A percentile compares a stretch with the other conserved stretches of the same genome.
These are phyloP conservation scores for Drosophila baimaii DNA, from an alignment of 1,140 invertebrate species.

Conservation along the genomic window DNA sequence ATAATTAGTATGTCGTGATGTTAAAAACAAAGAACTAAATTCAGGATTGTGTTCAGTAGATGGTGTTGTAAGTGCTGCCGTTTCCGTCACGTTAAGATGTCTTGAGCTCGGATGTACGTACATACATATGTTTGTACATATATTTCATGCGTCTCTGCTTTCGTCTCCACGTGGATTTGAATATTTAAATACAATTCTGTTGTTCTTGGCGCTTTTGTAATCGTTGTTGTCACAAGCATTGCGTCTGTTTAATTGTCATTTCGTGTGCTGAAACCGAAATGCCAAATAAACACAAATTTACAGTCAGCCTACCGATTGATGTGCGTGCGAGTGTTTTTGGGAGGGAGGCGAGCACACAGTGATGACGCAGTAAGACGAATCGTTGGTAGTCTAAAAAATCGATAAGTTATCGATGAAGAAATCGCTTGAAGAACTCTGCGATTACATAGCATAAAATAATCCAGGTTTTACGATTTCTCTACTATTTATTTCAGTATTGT, in stretches of 20 bases:
- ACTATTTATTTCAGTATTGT: too few relatives aligned
- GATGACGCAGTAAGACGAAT: background rate
- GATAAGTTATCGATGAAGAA: background rate
- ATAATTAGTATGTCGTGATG: too few relatives aligned
- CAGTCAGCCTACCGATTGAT: slow-evolving; percentile 25
- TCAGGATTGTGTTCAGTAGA: background rate
- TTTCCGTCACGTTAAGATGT: slow-evolving; percentile 25
- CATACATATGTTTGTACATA: too few relatives aligned
- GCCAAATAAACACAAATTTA: slow-evolving; percentile 57
- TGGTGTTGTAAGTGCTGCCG: slow-evolving; percentile 17
- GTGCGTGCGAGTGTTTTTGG: slow-evolving; percentile 24
- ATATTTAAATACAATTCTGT: slow-evolving; percentile 56
- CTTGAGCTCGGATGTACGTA: slow-evolving; percentile 19
- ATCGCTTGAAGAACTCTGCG: too few relatives aligned
- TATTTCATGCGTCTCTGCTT: slow-evolving; percentile 28
- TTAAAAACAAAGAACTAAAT: too few relatives aligned
- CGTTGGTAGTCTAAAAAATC: background rate
- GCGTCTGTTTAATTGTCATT: slow-evolving; percentile 71
- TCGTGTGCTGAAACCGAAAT: slow-evolving; percentile 58
- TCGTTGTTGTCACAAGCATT: slow-evolving; percentile 38
- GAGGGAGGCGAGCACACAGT: slow-evolving; percentile 16
- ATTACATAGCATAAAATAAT: too few relatives aligned
- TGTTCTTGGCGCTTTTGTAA: slow-evolving; percentile 4
- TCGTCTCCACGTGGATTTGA: slow-evolving; percentile 47
- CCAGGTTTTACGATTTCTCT: too few relatives aligned